These are phyloP conservation scores for Meloidogyne exigua DNA, from an alignment of 1,140 invertebrate genomes.

Conservation along the genomic window DNA sequence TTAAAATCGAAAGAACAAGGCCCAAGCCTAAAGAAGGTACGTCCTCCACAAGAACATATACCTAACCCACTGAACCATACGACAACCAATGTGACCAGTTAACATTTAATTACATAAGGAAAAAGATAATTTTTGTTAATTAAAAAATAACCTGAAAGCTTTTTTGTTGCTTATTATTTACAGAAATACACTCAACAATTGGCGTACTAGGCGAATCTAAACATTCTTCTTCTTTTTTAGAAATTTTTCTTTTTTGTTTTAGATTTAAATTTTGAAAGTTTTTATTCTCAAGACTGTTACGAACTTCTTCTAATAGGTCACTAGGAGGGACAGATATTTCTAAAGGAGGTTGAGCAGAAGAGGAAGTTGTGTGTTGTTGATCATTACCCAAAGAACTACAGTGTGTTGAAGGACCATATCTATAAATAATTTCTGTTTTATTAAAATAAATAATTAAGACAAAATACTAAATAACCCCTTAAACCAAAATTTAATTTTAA, in stretches of 20 bases:
- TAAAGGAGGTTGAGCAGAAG: background rate
- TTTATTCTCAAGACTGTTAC: constrained; percentile 7
- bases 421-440: background rate
- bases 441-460: background rate
- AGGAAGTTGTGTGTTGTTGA: constrained; percentile 23
- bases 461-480: too few species aligned
- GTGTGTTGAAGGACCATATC: constrained; percentile 14
- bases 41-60: too few species aligned
- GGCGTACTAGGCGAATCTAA: background rate
- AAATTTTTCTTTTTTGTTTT: background rate
- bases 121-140: too few species aligned
- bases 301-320: constrained; percentile 26
- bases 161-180: background rate
- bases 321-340: constrained; percentile 28
- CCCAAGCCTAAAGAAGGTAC: too few species aligned
- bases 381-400: constrained; percentile 12
- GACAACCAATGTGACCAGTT: too few species aligned
- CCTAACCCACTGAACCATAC: too few species aligned
- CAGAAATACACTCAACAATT: constrained; percentile 3
- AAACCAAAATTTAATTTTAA: too few species aligned
- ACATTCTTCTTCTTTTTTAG: background rate
- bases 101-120: too few species aligned
- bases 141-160: background rate
- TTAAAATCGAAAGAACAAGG: too few species aligned
- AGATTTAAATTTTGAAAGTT: constrained; percentile 7